Percentiles rank a stretch among this genome's conserved stretches.
These are phyloP conservation scores for Turnix velox DNA, from an alignment of 2,113 vertebrate genomes.

Conservation along the genomic window DNA sequence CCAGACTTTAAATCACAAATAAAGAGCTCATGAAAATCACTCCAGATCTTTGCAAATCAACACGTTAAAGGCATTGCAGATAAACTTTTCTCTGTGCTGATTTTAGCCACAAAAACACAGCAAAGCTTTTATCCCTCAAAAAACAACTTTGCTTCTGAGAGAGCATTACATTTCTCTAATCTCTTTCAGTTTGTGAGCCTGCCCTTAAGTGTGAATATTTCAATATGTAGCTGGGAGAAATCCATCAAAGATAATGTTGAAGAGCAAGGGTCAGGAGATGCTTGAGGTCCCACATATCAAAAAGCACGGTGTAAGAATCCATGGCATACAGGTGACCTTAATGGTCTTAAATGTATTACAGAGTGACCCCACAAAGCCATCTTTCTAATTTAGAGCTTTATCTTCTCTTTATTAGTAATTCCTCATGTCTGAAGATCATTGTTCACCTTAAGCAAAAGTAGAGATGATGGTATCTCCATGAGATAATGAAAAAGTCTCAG, in stretches of 20 bases:
- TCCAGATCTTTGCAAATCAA: background rate
- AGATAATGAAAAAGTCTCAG: background rate
- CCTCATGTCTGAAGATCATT: background rate
- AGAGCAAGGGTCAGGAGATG: constrained; percentile 16
- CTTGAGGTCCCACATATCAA: constrained; percentile 1
- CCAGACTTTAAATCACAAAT: background rate
- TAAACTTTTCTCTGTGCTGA: background rate
- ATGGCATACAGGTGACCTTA: constrained; percentile 5
- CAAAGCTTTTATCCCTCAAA: background rate
- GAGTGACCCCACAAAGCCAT: background rate
- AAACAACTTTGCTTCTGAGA: background rate
- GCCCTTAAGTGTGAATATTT: background rate
- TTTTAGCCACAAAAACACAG: background rate
- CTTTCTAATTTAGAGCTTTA: constrained; percentile 38
- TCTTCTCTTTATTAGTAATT: constrained; percentile 39
- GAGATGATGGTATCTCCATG: background rate
- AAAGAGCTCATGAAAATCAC: background rate
- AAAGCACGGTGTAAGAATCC: background rate
- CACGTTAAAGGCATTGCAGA: background rate
- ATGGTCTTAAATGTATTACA: constrained; percentile 26
- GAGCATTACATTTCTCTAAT: background rate
- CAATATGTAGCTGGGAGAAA: background rate
- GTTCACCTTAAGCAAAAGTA: constrained; percentile 39
- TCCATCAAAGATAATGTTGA: background rate
- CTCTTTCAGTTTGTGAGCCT: background rate